phyloP scores from a whole-genome alignment of 2,797 vertebrate genomes.

The Lemur catta region DNA sequence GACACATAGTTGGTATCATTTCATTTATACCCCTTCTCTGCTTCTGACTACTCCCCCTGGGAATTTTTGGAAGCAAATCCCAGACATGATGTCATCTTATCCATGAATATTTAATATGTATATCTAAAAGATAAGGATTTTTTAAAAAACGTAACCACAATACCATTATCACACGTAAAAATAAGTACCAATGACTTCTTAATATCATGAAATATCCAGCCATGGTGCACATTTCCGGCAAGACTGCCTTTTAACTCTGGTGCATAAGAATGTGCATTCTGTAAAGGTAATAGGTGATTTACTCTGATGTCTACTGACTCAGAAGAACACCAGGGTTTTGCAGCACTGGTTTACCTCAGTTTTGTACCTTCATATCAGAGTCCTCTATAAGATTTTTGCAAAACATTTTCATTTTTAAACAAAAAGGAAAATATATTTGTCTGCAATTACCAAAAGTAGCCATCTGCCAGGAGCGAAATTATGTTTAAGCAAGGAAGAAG shows the following conservation, averaged over 20 bases:
- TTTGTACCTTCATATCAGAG: neutral
- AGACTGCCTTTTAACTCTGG: neutral
- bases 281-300: neutral
- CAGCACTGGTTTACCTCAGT: neutral
- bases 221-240: neutral
- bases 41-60: neutral
- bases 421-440: neutral
- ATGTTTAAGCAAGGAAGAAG: neutral
- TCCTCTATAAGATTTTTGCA: neutral
- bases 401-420: slow-evolving; percentile 27
- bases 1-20: neutral
- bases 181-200: neutral
- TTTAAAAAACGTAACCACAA: neutral
- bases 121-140: neutral
- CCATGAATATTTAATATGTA: neutral
- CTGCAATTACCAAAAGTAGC: neutral
- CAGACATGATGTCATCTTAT: neutral
- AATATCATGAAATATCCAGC: neutral
- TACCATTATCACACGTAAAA: neutral
- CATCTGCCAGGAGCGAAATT: neutral
- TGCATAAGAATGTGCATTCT: neutral
- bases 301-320: neutral
- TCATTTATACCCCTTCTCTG: neutral
- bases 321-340: neutral
- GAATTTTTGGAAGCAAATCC: neutral